Conservation (phyloP, 2,888 invertebrate species). For the Dryococelus australis region DNA sequence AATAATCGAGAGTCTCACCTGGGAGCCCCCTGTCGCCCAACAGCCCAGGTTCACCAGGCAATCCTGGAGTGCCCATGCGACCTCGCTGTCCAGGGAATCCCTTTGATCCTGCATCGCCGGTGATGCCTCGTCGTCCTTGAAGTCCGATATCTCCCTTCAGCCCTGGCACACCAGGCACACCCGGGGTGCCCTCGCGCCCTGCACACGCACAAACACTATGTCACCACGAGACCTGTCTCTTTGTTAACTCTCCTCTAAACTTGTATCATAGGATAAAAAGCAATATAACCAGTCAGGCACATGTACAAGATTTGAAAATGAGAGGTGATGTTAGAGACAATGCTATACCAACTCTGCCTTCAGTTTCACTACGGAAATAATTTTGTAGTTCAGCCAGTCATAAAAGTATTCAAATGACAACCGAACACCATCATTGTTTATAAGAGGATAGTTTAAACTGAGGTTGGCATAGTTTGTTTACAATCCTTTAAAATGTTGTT, state of each 20-base stretch:
- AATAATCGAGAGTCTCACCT: conserved; percentile 40
- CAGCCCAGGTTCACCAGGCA: conserved; percentile 49
- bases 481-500: no score
- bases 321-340: no score
- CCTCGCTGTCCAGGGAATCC: conserved; percentile 58
- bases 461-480: no score
- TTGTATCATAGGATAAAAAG: no score
- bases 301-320: neutral
- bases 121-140: conserved; percentile 52
- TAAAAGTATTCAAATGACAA: no score
- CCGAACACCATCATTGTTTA: no score
- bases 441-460: no score
- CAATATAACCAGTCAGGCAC: neutral
- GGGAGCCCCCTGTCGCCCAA: conserved; percentile 45
- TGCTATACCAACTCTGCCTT: no score
- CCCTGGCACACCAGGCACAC: conserved; percentile 56
- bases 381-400: no score
- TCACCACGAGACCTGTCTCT: no score
- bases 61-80: conserved; percentile 55
- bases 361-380: no score
- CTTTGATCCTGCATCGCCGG: conserved; percentile 56
- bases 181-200: conserved; percentile 55
- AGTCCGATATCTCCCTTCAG: conserved; percentile 57
- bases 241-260: no score
- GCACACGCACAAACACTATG: neutral